Evolutionary conservation across 2,797 vertebrate genomes (phyloP).

Genomic region (Sphenopsis melanotis): DNA sequence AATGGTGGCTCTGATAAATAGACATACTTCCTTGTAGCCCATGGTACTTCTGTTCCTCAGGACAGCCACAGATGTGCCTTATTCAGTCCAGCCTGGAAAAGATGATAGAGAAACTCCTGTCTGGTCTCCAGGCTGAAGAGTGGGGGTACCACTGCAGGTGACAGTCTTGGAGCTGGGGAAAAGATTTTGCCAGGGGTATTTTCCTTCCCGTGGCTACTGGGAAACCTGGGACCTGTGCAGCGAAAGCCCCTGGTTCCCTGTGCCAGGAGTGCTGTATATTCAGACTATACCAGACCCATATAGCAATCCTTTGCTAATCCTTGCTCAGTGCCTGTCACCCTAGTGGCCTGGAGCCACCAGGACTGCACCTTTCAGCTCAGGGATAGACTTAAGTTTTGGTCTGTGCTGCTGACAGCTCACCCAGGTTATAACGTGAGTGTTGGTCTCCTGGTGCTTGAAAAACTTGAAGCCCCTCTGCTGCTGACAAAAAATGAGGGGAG

Average conservation of each 20-base stretch:
- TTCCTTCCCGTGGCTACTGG: fast-evolving
- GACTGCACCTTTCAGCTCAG: not conserved
- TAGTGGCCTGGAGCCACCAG: not conserved
- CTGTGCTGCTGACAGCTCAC: fast-evolving
- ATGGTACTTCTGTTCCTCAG: not conserved
- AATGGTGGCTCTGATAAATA: not conserved
- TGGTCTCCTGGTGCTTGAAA: not conserved
- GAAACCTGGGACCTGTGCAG: not conserved
- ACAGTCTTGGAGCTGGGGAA: not conserved
- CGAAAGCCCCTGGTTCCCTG: not conserved
- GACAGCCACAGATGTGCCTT: not conserved
- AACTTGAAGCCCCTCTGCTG: not conserved
- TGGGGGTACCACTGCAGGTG: not conserved
- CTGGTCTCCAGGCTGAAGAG: not conserved
- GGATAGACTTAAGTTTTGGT: not conserved
- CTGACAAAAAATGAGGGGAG: not conserved
- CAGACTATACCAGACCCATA: not conserved
- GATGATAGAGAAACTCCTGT: not conserved
- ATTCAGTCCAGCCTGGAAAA: not conserved
- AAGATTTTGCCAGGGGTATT: not conserved
- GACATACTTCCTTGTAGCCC: not conserved
- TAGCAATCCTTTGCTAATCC: not conserved
- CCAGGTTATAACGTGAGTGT: fast-evolving
- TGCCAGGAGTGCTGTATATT: not conserved
- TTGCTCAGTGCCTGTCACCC: not conserved